Evolutionary conservation across 2,113 vertebrate species (phyloP).

Genomic region (Suricata suricatta): DNA sequence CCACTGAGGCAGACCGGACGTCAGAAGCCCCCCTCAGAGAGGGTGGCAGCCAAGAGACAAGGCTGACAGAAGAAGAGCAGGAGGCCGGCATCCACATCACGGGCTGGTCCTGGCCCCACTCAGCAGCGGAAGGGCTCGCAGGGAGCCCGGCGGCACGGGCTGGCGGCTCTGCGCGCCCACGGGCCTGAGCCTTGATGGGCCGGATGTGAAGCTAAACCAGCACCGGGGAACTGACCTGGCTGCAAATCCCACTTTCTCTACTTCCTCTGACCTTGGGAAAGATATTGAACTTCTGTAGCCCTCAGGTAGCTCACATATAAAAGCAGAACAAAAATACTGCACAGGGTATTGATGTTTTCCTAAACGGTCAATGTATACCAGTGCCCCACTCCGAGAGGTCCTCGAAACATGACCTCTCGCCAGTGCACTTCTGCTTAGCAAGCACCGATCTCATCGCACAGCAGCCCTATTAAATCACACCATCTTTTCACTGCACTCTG

Average conservation of each 20-base stretch:
- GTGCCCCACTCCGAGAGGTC: neutral
- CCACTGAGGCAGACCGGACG: neutral
- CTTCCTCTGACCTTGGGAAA: neutral
- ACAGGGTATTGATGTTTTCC: neutral
- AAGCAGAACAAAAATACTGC: neutral
- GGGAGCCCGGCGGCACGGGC: fast-evolving
- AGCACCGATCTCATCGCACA: neutral
- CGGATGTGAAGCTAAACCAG: neutral
- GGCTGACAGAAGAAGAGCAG: neutral
- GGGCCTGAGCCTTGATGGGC: neutral
- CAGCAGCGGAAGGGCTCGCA: neutral
- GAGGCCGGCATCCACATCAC: neutral
- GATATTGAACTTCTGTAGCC: neutral
- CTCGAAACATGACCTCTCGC: neutral
- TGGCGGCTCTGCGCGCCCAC: neutral
- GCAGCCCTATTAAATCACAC: neutral
- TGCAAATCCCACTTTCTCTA: neutral
- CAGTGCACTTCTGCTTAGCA: neutral
- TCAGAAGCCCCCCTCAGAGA: neutral
- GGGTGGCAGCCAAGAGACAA: neutral
- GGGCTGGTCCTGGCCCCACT: neutral
- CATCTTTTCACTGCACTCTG: neutral
- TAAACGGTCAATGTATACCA: no score
- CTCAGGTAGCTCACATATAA: neutral
- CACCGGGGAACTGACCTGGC: no score